Evolutionary conservation across 2,797 vertebrate species (phyloP), one percentile per base, ranked within the genome.

Genomic region (Sebastiscus albofasciatus): DNA sequence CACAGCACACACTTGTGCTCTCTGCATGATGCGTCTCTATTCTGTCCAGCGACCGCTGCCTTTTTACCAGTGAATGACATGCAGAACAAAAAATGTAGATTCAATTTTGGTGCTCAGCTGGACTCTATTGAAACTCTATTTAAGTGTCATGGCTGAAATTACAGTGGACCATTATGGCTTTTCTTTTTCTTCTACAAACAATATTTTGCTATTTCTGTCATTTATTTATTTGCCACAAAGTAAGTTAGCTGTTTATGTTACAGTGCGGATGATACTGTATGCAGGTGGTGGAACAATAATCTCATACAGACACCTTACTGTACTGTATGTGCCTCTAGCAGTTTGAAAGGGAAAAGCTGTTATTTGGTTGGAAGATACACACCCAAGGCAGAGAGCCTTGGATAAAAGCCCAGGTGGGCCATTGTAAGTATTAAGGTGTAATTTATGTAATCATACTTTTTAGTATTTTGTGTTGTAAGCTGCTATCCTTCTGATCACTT

Each of bases 91-190:
- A 49, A 67, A 27, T n/a, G 1, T 8, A 12, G 24, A 34, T 61
- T 66, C 2, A 49, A 52, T 81, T 72, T 67, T 65, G 52, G 29
- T 0, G 11, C 49, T 65, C 67, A 67, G 60, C 26, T 79, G 61
- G 55, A 73, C 60, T 49, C 26, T 33, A 29, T 66, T 62, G 56
- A 52, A 36, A 34, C 9, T 73, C 9, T 10, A 39, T 54, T 54
- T 67, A 9, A 27, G 36, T 76, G 70, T 68, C 39, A 71, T 62
- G 42, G 54, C 39, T 78, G 16, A 55, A 76, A 42, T 31, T 72
- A 29, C 10, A 59, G 24, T n/a, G n/a, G 20, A 52, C 20, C 49
- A 52, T 52, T 8, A 8, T 52, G 20, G 49, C 5, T 59, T 33
- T 65, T 33, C 14, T 11, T 62, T 74, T 79, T 61, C 27, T 18